Percentiles rank a stretch among this genome's conserved stretches.
Evolutionary conservation across 2,888 invertebrate species (phyloP).

Genomic region (Idaea straminata): DNA sequence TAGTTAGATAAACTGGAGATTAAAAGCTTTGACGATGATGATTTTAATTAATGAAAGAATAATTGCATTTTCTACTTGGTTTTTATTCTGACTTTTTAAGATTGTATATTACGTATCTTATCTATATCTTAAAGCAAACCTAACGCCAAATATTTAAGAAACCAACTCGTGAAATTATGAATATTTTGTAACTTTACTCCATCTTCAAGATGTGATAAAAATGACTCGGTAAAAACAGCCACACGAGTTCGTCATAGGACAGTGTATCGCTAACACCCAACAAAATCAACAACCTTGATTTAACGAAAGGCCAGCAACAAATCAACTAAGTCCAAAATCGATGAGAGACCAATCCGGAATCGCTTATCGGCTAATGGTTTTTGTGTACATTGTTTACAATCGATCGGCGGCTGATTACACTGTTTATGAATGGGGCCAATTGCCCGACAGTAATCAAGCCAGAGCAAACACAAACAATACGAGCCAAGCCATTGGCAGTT

Average conservation of each 20-base stretch:
- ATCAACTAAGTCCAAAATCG: constrained; percentile 24
- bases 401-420: constrained; percentile 35
- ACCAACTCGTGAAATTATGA: too few relatives aligned
- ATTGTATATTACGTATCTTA: too few relatives aligned
- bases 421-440: constrained; percentile 32
- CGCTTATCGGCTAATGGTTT: constrained; percentile 39
- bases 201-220: too few relatives aligned
- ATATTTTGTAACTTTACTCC: too few relatives aligned
- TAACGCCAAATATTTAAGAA: too few relatives aligned
- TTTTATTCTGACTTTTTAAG: too few relatives aligned
- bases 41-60: too few relatives aligned
- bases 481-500: constrained; percentile 24
- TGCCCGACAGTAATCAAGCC: constrained; percentile 27
- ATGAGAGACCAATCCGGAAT: constrained; percentile 33
- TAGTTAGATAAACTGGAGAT: not conserved
- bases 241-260: not conserved
- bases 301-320: constrained; percentile 5
- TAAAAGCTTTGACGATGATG: too few relatives aligned
- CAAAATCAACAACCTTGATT: constrained; percentile 3
- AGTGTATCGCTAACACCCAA: constrained; percentile 9
- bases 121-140: too few relatives aligned
- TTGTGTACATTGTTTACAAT: constrained; percentile 43
- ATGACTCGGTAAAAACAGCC: too few relatives aligned
- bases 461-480: constrained; percentile 29
- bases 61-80: too few relatives aligned